phyloP scores from a whole-genome alignment of 2,113 vertebrate species.

The Rhegmatorhina hoffmannsi region DNA sequence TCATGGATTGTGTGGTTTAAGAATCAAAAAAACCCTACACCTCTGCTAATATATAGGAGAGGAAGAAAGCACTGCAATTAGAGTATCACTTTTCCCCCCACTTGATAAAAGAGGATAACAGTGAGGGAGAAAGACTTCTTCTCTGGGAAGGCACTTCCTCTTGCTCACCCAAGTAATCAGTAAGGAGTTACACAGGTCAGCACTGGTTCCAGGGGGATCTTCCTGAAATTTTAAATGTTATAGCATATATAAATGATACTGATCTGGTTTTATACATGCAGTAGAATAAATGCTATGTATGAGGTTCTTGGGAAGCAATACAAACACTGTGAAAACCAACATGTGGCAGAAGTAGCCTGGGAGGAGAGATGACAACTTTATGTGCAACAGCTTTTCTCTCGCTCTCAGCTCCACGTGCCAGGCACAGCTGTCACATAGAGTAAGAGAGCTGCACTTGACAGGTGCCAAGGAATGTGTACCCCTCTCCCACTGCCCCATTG shows the following conservation, averaged over 20 bases:
- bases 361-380: background rate
- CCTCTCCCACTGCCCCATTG: accelerated
- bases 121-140: background rate
- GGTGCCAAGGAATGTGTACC: background rate
- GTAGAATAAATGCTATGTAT: background rate
- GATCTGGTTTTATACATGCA: background rate
- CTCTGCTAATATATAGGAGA: background rate
- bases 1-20: background rate
- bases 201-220: background rate
- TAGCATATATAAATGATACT: background rate
- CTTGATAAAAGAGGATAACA: background rate
- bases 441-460: background rate
- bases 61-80: background rate
- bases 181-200: background rate
- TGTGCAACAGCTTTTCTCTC: background rate
- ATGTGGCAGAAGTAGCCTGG: background rate
- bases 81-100: background rate
- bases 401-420: accelerated
- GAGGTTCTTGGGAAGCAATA: background rate
- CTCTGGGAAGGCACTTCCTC: background rate
- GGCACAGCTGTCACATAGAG: background rate
- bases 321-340: background rate
- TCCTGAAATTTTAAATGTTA: background rate
- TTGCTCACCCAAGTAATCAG: background rate
- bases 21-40: background rate